A percentile compares a stretch with the other conserved stretches of the same genome.
phyloP scores from a whole-genome alignment of 2,888 invertebrate genomes.

The Tiphia femorata region DNA sequence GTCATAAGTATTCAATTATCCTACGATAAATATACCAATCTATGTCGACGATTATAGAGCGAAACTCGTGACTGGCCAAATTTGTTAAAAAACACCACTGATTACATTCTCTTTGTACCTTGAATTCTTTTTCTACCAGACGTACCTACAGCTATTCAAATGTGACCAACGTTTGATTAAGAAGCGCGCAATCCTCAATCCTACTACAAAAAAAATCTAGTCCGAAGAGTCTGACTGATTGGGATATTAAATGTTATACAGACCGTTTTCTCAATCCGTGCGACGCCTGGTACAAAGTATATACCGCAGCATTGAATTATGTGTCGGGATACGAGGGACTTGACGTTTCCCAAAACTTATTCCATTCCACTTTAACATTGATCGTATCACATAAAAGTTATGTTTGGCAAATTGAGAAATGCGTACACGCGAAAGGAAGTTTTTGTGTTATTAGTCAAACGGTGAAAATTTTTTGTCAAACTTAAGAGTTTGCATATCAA shows the following conservation, averaged over 20 bases:
- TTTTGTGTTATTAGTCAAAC: slow-evolving; percentile 8
- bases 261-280: slow-evolving; percentile 14
- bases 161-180: slow-evolving; percentile 49
- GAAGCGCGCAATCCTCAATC: slow-evolving; percentile 44
- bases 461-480: slow-evolving; percentile 8
- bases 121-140: slow-evolving; percentile 48
- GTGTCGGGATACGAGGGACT: slow-evolving; percentile 28
- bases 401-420: slow-evolving; percentile 8
- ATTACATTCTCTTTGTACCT: slow-evolving; percentile 46
- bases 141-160: slow-evolving; percentile 50
- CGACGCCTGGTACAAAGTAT: slow-evolving; percentile 28
- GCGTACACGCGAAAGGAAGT: not conserved
- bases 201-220: slow-evolving; percentile 49
- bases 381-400: slow-evolving; percentile 21
- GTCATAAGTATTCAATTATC: no score
- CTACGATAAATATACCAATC: no score
- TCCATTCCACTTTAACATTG: slow-evolving; percentile 48
- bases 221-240: slow-evolving; percentile 55
- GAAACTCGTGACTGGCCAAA: slow-evolving; percentile 31
- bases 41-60: no score
- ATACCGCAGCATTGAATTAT: slow-evolving; percentile 34
- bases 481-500: not conserved
- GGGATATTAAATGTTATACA: slow-evolving; percentile 33
- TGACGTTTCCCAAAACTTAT: slow-evolving; percentile 40
- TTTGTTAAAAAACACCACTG: slow-evolving; percentile 30